phyloP scores from a whole-genome alignment of 1,140 invertebrate genomes.

The Tetranychus urticae region DNA sequence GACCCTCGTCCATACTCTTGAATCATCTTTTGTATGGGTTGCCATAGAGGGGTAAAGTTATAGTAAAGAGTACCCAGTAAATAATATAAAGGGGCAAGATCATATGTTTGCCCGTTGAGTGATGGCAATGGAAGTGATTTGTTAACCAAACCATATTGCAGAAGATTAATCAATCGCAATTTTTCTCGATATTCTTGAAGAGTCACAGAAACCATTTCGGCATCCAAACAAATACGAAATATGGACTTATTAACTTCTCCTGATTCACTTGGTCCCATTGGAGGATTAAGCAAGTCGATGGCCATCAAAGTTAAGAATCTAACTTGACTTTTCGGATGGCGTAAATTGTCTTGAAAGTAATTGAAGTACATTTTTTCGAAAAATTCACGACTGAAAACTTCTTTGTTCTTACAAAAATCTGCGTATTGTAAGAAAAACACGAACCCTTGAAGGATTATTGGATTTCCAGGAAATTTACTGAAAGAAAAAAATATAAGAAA shows the following conservation, averaged over 20 bases:
- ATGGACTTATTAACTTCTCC: constrained; percentile 18
- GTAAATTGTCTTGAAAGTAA: constrained; percentile 4
- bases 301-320: constrained; percentile 41
- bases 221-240: constrained; percentile 38
- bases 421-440: neutral
- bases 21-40: constrained; percentile 32
- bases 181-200: constrained; percentile 53
- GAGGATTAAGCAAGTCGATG: constrained; percentile 37
- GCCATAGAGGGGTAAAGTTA: constrained; percentile 71
- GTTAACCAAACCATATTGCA: constrained; percentile 27
- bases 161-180: constrained; percentile 40
- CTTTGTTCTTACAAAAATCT: neutral
- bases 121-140: constrained; percentile 12
- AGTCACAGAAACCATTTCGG: constrained; percentile 36
- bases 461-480: neutral
- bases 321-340: constrained; percentile 21
- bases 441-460: neutral
- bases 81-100: constrained; percentile 36
- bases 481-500: neutral
- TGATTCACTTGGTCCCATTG: constrained; percentile 16
- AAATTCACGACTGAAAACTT: neutral
- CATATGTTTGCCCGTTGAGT: neutral
- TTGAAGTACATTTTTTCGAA: neutral
- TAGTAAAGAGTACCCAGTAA: constrained; percentile 54
- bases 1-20: neutral